phyloP scores from a whole-genome alignment of 2,797 vertebrate genomes.

The Etheostoma perlongum region DNA sequence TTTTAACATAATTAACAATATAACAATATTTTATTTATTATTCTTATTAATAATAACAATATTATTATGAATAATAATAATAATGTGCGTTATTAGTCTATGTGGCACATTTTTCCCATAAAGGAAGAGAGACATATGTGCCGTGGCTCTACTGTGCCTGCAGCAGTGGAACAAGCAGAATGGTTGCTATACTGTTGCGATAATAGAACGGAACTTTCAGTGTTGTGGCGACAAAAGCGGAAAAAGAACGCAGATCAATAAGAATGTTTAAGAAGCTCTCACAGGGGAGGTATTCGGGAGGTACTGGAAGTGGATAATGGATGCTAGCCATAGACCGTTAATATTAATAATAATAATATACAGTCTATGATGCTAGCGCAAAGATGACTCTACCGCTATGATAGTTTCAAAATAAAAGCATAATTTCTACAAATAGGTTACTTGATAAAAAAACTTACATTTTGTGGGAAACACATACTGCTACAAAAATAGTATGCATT shows the following conservation, averaged over 20 bases:
- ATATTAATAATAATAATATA: too few species aligned
- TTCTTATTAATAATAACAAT: background rate
- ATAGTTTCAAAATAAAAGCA: slow-evolving; percentile 24
- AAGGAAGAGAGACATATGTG: background rate
- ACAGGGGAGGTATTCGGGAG: too few species aligned
- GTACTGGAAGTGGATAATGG: background rate
- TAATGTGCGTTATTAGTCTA: background rate
- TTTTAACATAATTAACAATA: background rate
- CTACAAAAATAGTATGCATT: background rate
- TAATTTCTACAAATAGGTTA: background rate
- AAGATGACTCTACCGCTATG: background rate
- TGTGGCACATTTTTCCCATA: background rate
- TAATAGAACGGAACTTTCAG: background rate
- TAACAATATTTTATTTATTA: background rate
- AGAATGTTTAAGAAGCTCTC: background rate
- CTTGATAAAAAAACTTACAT: background rate
- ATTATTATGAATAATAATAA: background rate
- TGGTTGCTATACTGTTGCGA: background rate
- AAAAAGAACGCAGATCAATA: background rate
- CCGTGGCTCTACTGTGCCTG: background rate
- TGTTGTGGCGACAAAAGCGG: background rate
- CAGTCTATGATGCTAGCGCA: too few species aligned
- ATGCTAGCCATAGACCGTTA: too few species aligned
- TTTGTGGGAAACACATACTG: background rate
- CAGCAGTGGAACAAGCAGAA: background rate